Percentiles rank a stretch among this genome's conserved stretches.
Conservation (phyloP, 2,113 vertebrate genomes). For the Ramphastos sulfuratus region DNA sequence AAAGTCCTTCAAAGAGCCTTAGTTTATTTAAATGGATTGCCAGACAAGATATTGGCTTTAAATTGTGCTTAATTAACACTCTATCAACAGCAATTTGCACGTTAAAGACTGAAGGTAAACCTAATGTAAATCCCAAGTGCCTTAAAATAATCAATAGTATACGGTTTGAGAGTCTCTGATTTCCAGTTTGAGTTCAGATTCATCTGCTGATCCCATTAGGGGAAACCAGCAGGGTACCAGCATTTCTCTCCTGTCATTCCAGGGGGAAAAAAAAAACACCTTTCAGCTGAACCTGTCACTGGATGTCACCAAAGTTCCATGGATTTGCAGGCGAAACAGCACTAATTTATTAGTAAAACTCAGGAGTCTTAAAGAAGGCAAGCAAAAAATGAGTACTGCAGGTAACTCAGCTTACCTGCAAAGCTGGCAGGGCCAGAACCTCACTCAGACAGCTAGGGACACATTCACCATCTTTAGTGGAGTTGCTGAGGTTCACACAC, state of each 20-base stretch:
- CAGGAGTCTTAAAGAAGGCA: not conserved
- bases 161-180: not conserved
- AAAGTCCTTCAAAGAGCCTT: not conserved
- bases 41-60: not conserved
- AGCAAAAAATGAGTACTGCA: not conserved
- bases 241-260: not conserved
- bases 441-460: not conserved
- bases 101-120: not conserved
- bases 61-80: not conserved
- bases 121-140: not conserved
- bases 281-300: constrained; percentile 46
- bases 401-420: not conserved
- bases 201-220: not conserved
- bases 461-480: not conserved
- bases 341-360: constrained; percentile 42
- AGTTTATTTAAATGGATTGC: not conserved
- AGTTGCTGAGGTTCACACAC: not conserved
- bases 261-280: not conserved
- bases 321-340: constrained; percentile 30
- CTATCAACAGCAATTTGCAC: not conserved
- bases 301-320: constrained; percentile 57
- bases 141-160: not conserved
- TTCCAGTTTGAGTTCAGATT: not conserved
- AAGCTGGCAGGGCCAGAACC: not conserved
- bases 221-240: not conserved